Evolutionary conservation across 2,888 invertebrate species (phyloP).

Genomic region (Harmothoe impar): DNA sequence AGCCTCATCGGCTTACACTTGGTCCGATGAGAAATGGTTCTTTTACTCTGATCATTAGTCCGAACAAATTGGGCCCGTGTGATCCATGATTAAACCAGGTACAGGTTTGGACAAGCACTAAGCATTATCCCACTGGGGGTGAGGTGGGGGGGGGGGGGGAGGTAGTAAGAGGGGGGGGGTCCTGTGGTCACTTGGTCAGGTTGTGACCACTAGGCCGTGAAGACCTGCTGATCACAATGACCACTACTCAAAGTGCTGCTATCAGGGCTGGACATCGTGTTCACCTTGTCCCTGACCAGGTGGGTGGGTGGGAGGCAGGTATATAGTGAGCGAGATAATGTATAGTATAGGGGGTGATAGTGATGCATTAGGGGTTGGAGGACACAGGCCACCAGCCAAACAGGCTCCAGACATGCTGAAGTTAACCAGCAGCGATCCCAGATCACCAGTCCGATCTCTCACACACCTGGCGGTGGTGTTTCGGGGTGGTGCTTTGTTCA

Average conservation of each 20-base stretch:
- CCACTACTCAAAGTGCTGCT: background rate
- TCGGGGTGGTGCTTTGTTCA: conserved; percentile 1
- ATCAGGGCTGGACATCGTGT: conserved; percentile 17
- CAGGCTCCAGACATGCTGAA: conserved; percentile 5
- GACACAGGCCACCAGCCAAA: background rate
- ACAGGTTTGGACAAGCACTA: background rate
- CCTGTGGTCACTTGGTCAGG: conserved; percentile 32
- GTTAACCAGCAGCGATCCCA: conserved; percentile 18
- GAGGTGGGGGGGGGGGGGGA: background rate
- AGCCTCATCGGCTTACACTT: background rate
- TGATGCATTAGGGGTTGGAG: background rate
- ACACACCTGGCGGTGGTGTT: background rate
- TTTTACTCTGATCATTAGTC: conserved; percentile 34
- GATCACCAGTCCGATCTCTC: conserved; percentile 29
- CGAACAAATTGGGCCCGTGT: conserved; percentile 29
- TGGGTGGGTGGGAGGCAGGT: background rate
- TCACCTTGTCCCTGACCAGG: background rate
- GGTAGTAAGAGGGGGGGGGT: background rate
- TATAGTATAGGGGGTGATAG: background rate
- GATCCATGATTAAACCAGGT: background rate
- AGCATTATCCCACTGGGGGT: conserved; percentile 4
- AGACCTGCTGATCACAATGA: background rate
- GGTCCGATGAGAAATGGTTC: conserved; percentile 15
- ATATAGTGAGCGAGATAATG: background rate
- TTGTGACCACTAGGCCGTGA: background rate